Percentiles rank a stretch among this genome's conserved stretches.
These are phyloP conservation scores for Andrena hattorfiana DNA, from an alignment of 2,888 invertebrate genomes.

Conservation along the genomic window DNA sequence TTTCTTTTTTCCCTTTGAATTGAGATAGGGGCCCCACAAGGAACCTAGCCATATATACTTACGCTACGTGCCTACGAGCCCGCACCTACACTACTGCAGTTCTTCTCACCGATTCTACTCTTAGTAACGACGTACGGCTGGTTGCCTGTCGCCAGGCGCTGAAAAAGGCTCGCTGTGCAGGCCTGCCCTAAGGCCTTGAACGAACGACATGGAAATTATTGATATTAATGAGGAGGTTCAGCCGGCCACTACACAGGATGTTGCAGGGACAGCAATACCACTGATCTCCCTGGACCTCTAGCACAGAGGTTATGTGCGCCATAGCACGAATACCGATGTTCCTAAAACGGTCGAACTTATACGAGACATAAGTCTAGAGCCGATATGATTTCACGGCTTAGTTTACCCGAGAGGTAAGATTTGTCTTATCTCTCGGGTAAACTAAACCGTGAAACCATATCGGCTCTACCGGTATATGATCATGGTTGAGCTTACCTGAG, in stretches of 20 bases:
- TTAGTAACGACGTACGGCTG: too few species aligned
- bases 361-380: neutral
- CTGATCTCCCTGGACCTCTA: neutral
- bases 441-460: too few species aligned
- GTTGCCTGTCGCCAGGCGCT: too few species aligned
- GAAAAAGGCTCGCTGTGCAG: too few species aligned
- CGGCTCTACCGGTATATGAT: neutral
- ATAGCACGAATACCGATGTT: neutral
- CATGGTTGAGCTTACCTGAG: conserved; percentile 2
- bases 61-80: too few species aligned
- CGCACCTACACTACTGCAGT: too few species aligned
- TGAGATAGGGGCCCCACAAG: too few species aligned
- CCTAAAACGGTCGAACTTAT: neutral
- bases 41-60: too few species aligned
- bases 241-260: neutral
- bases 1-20: too few species aligned
- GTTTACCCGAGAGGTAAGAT: conserved; percentile 10
- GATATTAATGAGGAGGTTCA: neutral
- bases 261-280: neutral
- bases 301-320: neutral
- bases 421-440: too few species aligned
- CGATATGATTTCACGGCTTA: neutral
- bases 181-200: neutral
- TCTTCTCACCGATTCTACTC: too few species aligned
- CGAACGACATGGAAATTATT: neutral